Evolutionary conservation across 2,797 vertebrate genomes (phyloP).

Genomic region (Enteromius afrohamiltoni): DNA sequence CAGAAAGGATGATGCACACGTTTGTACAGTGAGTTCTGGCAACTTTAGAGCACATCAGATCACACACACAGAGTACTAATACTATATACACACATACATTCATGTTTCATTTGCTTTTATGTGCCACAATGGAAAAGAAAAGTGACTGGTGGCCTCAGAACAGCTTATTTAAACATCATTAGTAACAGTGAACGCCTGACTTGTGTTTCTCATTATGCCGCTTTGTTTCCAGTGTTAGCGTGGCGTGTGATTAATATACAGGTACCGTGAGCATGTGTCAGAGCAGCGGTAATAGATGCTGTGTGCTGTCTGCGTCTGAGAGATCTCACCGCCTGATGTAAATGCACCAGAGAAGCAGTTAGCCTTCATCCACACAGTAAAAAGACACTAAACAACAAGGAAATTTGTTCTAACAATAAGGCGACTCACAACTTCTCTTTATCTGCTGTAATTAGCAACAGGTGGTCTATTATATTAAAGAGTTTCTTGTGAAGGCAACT

Average conservation of each 20-base stretch:
- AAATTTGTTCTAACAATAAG: background rate
- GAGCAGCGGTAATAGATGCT: constrained; percentile 40
- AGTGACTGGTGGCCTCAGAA: constrained; percentile 75
- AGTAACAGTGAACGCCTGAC: constrained; percentile 72
- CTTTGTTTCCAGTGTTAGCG: constrained; percentile 74
- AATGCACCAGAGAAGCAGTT: constrained; percentile 64
- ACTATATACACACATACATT: background rate
- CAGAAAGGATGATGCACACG: too few relatives aligned
- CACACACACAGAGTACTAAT: background rate
- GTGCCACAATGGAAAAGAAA: constrained; percentile 68
- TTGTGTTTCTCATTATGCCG: constrained; percentile 73
- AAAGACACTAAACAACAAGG: background rate
- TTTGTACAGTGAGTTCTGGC: background rate
- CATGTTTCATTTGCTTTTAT: background rate
- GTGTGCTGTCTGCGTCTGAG: constrained; percentile 58
- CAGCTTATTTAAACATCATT: constrained; percentile 76
- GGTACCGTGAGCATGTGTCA: constrained; percentile 54
- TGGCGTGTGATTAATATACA: constrained; percentile 68
- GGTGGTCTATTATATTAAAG: background rate
- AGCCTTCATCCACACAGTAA: constrained; percentile 57
- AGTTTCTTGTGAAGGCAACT: background rate
- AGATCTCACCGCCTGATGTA: constrained; percentile 64
- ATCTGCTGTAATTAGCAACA: background rate
- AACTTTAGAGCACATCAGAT: background rate
- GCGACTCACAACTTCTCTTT: background rate